Conservation (phyloP, 1,140 invertebrate genomes). For the Drosophila subobscura region DNA sequence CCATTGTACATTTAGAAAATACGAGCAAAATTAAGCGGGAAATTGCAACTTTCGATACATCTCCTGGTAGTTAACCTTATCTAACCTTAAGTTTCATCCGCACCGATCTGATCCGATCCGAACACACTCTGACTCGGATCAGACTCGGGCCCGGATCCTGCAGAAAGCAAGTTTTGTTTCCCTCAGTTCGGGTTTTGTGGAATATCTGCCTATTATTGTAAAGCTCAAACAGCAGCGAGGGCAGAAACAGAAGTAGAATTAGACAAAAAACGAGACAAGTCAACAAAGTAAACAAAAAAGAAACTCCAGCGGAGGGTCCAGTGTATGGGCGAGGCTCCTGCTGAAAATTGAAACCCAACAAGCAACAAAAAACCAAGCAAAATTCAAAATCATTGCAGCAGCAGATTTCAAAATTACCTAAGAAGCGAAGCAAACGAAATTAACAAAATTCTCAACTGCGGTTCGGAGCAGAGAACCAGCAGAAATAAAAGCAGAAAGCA, state of each 20-base stretch:
- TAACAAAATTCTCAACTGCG: conserved; percentile 60
- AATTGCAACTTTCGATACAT: conserved; percentile 67
- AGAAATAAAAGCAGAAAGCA: conserved; percentile 46
- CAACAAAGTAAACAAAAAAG: conserved; percentile 59
- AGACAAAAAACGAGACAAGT: conserved; percentile 62
- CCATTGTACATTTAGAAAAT: conserved; percentile 59
- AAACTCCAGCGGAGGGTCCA: conserved; percentile 11
- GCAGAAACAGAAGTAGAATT: conserved; percentile 18
- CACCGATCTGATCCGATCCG: conserved; percentile 14
- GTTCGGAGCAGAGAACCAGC: conserved; percentile 30
- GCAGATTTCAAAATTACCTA: conserved; percentile 70
- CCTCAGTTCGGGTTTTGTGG: conserved; percentile 85
- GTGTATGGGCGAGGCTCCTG: not conserved
- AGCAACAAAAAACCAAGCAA: conserved; percentile 50
- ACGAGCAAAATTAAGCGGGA: conserved; percentile 52
- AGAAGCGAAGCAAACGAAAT: conserved; percentile 36
- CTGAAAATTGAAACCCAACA: conserved; percentile 56
- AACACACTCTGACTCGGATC: conserved; percentile 32
- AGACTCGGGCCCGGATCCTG: conserved; percentile 48
- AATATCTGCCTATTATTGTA: conserved; percentile 88
- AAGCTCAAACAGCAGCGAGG: conserved; percentile 19
- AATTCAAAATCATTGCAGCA: conserved; percentile 73
- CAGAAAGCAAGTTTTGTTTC: conserved; percentile 50
- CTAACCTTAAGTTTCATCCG: conserved; percentile 46
- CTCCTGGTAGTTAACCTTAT: conserved; percentile 67